Evolutionary conservation across 2,888 invertebrate species (phyloP).

Genomic region (Augochlorella aurata): DNA sequence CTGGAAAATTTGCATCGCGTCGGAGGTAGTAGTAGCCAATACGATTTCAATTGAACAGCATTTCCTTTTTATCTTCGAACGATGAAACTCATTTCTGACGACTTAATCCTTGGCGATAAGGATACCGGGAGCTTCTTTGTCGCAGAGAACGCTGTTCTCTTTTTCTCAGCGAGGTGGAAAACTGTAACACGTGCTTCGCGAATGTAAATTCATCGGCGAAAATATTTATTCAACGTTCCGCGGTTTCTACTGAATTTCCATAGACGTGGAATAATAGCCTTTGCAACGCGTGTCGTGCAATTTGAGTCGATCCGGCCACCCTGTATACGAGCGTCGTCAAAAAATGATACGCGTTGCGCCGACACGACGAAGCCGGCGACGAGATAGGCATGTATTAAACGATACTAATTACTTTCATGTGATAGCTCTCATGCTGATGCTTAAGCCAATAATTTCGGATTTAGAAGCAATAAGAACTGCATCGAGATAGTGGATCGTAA

Average conservation of each 20-base stretch:
- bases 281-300: no score
- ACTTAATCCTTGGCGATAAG: no score
- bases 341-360: not conserved
- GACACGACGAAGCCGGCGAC: not conserved
- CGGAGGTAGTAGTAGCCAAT: no score
- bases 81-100: not conserved
- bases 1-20: no score
- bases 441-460: conserved; percentile 33
- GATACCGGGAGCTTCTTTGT: no score
- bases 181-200: no score
- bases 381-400: conserved; percentile 31
- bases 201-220: no score
- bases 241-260: no score
- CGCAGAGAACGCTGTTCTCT: not conserved
- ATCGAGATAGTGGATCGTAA: conserved; percentile 29
- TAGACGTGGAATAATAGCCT: no score
- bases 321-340: not conserved
- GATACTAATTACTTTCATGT: conserved; percentile 36
- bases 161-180: no score
- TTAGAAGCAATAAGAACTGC: conserved; percentile 27
- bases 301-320: not conserved
- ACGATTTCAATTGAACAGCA: no score
- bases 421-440: conserved; percentile 20
- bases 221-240: no score
- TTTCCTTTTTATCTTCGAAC: not conserved